Base-by-base conservation (phyloP, 1,140 invertebrate species). In the Bombus sylvicola region DNA sequence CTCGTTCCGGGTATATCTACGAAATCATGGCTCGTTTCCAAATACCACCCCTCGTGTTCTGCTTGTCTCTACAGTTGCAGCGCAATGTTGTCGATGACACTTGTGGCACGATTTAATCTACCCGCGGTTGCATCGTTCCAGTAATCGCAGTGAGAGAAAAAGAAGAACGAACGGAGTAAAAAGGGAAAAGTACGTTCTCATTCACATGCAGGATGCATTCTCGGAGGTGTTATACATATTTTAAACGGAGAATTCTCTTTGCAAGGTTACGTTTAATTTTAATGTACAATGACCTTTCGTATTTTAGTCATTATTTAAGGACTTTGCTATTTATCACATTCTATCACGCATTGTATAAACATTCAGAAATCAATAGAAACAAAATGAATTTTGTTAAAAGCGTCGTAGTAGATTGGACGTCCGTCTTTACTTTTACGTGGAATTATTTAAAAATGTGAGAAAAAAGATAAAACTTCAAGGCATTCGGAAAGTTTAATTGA, bases 101-200 rank as follows among this genome's bases (percentile, higher is more conserved):
- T 93, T 93, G 92, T 93, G 89, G 92, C 91, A 85, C 86, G 76
- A 41, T 89, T 87, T 89, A 87, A 83, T 89, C 73, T 74, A 28
- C 28, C 64, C 25, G 57, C 73, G 86, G 78, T 79, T 34, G 66
- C 43, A 71, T 83, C 31, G 37, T 75, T 43, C n/a, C 25, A 81
- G 77, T 79, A 88, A 53, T 89, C 43, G 10, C 62, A 28, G 3
- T 18, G 28, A 3, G 31, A 43, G 28, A 66, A 31, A n/a, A 82
- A 31, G 37, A 57, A 28, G 47, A 28, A 57, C 12, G 34, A 77
- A 25, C 39, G 18, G 66, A 41, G 34, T 64, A 47, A 39, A 28
- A 68, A 57, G 18, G 8, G 12, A n/a, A 39, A 66, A 1, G 18
- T 22, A 53, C 6, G 1, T 53, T 53, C 18, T 53, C 47, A 22